Conservation (phyloP, 2,113 vertebrate species). For the Sylvia atricapilla region DNA sequence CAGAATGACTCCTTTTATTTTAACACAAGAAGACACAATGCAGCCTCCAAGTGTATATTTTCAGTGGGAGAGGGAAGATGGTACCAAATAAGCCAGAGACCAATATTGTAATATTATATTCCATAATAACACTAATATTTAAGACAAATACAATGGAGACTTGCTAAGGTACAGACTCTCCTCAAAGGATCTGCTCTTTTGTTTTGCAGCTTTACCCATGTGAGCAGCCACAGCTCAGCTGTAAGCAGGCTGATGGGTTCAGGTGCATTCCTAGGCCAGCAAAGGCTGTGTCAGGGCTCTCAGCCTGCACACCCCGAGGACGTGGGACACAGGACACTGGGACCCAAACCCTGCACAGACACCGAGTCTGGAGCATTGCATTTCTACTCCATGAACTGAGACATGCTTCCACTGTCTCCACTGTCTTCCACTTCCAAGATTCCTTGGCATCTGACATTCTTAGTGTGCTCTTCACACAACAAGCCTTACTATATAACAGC, state of each 20-base stretch:
- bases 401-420: too few relatives aligned
- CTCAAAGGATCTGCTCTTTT: neutral
- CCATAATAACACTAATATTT: neutral
- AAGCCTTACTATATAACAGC: neutral
- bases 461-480: neutral
- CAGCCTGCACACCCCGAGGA: neutral
- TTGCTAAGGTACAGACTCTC: neutral
- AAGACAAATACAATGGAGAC: neutral
- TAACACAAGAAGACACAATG: constrained; percentile 26
- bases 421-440: too few relatives aligned
- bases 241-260: neutral
- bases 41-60: neutral
- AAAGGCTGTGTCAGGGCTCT: rapidly evolving
- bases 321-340: rapidly evolving
- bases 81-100: neutral
- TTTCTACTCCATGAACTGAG: neutral
- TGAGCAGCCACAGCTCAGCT: neutral
- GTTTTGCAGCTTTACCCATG: neutral
- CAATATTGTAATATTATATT: neutral
- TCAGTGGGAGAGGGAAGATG: neutral
- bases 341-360: neutral
- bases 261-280: too few relatives aligned
- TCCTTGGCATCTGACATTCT: neutral
- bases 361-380: neutral
- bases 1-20: constrained; percentile 49